A percentile compares a stretch with the other conserved stretches of the same genome.
Evolutionary conservation across 2,797 vertebrate genomes (phyloP).

Genomic region (Pitangus sulphuratus): DNA sequence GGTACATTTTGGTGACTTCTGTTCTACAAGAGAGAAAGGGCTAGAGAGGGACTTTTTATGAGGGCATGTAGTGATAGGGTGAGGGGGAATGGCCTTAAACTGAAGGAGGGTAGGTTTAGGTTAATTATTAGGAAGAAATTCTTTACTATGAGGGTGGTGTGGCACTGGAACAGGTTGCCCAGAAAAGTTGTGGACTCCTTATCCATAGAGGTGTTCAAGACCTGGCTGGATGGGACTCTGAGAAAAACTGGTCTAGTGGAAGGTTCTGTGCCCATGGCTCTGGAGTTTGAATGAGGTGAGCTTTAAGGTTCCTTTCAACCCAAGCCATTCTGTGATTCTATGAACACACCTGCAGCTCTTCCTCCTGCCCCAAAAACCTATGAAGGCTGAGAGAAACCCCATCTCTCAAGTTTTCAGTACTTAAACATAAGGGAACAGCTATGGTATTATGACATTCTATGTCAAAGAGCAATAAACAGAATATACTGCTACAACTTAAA

Average conservation of each 20-base stretch:
- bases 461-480: not conserved
- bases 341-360: not conserved
- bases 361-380: not conserved
- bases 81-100: not conserved
- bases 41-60: not conserved
- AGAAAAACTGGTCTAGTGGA: not conserved
- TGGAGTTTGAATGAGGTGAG: fast-evolving
- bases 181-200: not conserved
- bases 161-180: not conserved
- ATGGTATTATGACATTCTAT: fast-evolving
- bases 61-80: too few species aligned
- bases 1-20: not conserved
- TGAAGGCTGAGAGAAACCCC: not conserved
- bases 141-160: not conserved
- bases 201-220: not conserved
- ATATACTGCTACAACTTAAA: not conserved
- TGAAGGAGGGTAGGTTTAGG: not conserved
- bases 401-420: not conserved
- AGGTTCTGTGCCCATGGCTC: not conserved
- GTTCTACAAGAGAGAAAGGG: not conserved
- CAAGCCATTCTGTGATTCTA: not conserved
- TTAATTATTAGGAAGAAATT: not conserved
- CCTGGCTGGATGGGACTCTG: not conserved
- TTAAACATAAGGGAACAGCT: not conserved
- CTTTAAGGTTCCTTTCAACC: not conserved